Evolutionary conservation across 2,113 vertebrate genomes (phyloP).

Genomic region (Tenrec ecaudatus): DNA sequence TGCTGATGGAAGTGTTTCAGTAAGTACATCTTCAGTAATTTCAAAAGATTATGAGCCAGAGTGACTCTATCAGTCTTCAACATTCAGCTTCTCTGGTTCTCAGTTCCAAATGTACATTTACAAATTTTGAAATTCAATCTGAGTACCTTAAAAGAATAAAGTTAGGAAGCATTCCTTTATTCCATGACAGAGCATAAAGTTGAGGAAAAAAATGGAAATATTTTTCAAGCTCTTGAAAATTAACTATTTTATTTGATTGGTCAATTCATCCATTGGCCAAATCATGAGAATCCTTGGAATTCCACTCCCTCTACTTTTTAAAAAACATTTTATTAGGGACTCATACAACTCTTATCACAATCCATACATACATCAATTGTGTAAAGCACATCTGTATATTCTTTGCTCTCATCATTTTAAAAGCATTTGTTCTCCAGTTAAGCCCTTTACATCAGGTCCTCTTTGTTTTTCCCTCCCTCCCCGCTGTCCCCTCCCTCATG

Average conservation of each 20-base stretch:
- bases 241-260: not conserved
- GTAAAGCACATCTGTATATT: too few relatives aligned
- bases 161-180: not conserved
- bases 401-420: too few relatives aligned
- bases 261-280: not conserved
- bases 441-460: too few relatives aligned
- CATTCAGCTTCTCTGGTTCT: not conserved
- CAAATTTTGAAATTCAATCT: slow-evolving; percentile 13
- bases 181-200: slow-evolving; percentile 26
- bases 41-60: not conserved
- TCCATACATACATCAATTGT: too few relatives aligned
- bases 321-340: too few relatives aligned
- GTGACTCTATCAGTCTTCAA: not conserved
- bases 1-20: not conserved
- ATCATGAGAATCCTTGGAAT: not conserved
- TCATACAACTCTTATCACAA: too few relatives aligned
- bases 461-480: too few relatives aligned
- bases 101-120: not conserved
- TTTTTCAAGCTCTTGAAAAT: slow-evolving; percentile 28
- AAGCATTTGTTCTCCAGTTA: too few relatives aligned
- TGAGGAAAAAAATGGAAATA: not conserved
- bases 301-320: too few relatives aligned
- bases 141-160: not conserved
- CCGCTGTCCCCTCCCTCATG: too few relatives aligned
- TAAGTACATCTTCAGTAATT: not conserved